Base-by-base conservation (phyloP, 2,113 vertebrate species). In the Ptilonorhynchus violaceus region DNA sequence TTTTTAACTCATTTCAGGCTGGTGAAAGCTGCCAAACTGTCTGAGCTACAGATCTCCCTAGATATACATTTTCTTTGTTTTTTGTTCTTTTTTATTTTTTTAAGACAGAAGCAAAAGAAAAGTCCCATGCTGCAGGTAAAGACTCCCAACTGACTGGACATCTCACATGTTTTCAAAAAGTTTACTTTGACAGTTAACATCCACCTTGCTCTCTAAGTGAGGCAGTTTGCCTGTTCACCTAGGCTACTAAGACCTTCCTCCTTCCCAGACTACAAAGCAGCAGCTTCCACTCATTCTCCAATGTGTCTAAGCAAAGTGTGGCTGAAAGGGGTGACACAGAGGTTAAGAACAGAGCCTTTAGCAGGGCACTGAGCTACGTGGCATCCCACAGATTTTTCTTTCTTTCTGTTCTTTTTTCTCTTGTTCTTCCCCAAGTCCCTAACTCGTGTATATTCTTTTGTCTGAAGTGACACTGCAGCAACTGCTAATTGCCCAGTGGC, bases 381-480 rank as follows among this genome's bases (percentile, higher is more conserved):
- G 17, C 39, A 89, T 47, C 35, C 27, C 69, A 86, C 33, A 78
- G 64, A 33, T 14, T 42, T 89, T 59, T 77, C 23, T 78, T 46
- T 67, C 39, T 72, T 91, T 94, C 33, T 42, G 3, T 31, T 76
- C 15, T 47, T 63, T 68, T 63, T 67, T 37, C 31, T 27, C 74
- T 46, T 81, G 41, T 25, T 76, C 18, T 69, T 66, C n/a, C 59
- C 60, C 60, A 83, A 74, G 5, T 59, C 47, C 56, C 67, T 35
- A 76, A 16, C 53, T 85, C 55, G 33, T 3, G 0, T 49, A 63
- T 75, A 78, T 80, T 80, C 42, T 86, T 87, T 91, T 67, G 66
- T 88, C 80, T 89, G 53, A 86, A 92, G 55, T 66, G 86, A 85
- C 72, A 63, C 67, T 85, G 88, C 41, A 93, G 73, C 93, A 94